phyloP scores from a whole-genome alignment of 1,140 invertebrate species.

The Cotesia chilonis region DNA sequence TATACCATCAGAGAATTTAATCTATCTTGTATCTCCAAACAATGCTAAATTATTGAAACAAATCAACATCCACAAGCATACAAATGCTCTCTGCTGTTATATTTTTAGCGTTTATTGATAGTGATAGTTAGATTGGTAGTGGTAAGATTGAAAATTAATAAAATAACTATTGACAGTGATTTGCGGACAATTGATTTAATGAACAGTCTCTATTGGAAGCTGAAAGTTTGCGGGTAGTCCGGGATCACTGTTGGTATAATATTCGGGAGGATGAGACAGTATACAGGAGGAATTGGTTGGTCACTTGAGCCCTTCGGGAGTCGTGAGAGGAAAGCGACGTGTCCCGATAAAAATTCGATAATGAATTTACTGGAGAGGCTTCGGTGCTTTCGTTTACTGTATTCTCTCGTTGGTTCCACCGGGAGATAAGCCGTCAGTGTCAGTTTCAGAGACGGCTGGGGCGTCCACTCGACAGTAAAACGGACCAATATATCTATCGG shows the following conservation, averaged over 20 bases:
- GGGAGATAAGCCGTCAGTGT: slow-evolving; percentile 60
- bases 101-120: not conserved
- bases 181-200: too few species aligned
- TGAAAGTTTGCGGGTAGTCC: not conserved
- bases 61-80: not conserved
- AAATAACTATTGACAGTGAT: too few species aligned
- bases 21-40: not conserved
- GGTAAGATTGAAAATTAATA: too few species aligned
- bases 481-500: slow-evolving; percentile 56
- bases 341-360: slow-evolving; percentile 35
- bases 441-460: slow-evolving; percentile 58
- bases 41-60: slow-evolving; percentile 13
- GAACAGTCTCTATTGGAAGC: too few species aligned
- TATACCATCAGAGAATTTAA: slow-evolving; percentile 12
- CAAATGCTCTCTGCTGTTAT: too few species aligned
- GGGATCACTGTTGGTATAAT: not conserved
- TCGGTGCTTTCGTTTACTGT: slow-evolving; percentile 6
- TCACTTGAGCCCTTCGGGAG: not conserved
- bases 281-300: not conserved
- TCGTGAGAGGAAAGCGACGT: not conserved
- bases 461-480: slow-evolving; percentile 61
- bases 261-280: slow-evolving; percentile 4
- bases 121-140: not conserved
- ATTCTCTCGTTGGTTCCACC: slow-evolving; percentile 19
- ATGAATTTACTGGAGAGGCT: slow-evolving; percentile 31